Evolutionary conservation across 2,113 vertebrate genomes (phyloP).

Genomic region (Chrysemys picta): DNA sequence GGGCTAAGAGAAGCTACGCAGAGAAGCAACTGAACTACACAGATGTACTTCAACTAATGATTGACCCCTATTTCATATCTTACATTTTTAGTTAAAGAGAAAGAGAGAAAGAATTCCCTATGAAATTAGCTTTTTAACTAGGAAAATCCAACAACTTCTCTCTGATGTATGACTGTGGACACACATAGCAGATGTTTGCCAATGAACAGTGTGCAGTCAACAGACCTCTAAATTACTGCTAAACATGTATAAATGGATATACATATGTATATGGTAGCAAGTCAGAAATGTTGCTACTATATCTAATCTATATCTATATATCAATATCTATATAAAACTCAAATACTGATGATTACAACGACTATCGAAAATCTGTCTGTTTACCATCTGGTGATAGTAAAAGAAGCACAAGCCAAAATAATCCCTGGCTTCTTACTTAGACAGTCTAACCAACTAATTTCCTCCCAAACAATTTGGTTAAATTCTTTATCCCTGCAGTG

Average conservation of each 20-base stretch:
- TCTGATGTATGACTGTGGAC: not conserved
- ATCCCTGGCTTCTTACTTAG: not conserved
- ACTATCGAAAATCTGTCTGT: not conserved
- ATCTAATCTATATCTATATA: too few species aligned
- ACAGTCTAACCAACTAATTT: not conserved
- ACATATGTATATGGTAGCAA: too few species aligned
- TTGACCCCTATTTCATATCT: not conserved
- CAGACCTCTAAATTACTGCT: not conserved
- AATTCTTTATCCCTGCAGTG: not conserved
- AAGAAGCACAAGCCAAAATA: not conserved
- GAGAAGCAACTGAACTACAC: not conserved
- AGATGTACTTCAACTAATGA: not conserved
- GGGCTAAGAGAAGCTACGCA: not conserved
- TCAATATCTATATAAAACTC: too few species aligned
- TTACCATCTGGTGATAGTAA: not conserved
- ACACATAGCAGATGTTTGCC: not conserved
- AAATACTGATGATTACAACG: not conserved
- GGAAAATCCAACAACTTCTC: not conserved
- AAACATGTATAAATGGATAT: not conserved
- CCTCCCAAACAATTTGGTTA: not conserved
- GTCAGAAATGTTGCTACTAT: too few species aligned
- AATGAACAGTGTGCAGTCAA: not conserved
- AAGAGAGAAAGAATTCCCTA: not conserved
- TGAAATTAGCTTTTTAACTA: rapidly evolving
- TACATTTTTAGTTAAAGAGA: not conserved